Percentiles rank a stretch among this genome's conserved stretches.
Evolutionary conservation across 2,113 vertebrate genomes (phyloP).

Genomic region (Phrynocephalus versicolor): DNA sequence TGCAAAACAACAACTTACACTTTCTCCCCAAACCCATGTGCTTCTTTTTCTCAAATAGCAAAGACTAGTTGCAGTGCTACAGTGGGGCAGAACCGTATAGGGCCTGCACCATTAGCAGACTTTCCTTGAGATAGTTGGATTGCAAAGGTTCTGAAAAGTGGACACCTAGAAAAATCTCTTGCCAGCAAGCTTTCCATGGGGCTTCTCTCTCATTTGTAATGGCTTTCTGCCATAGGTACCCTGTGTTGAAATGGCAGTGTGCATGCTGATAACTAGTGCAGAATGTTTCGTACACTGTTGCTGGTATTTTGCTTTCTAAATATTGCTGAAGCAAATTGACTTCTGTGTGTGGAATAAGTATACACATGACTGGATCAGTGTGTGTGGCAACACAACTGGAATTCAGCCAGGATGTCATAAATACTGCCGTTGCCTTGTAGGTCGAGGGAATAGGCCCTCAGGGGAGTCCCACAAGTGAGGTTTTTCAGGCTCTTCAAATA

Average conservation of each 20-base stretch:
- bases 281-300: background rate
- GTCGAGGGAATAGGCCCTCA: background rate
- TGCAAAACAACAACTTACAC: background rate
- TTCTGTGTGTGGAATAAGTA: no score
- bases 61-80: no score
- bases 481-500: background rate
- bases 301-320: background rate
- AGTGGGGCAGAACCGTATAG: background rate
- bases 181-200: no score
- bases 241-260: background rate
- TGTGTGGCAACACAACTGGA: background rate
- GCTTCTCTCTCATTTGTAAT: background rate
- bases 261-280: background rate
- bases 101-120: background rate
- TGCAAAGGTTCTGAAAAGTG: background rate
- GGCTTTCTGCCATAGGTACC: background rate
- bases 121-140: background rate
- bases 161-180: background rate
- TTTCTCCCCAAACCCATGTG: background rate
- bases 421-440: background rate
- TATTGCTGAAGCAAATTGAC: background rate
- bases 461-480: accelerated
- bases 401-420: background rate
- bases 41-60: background rate
- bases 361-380: background rate